A percentile compares a stretch with the other conserved stretches of the same genome.
Evolutionary conservation across 1,140 invertebrate species (phyloP).

Genomic region (Aphelinus atriplicis): DNA sequence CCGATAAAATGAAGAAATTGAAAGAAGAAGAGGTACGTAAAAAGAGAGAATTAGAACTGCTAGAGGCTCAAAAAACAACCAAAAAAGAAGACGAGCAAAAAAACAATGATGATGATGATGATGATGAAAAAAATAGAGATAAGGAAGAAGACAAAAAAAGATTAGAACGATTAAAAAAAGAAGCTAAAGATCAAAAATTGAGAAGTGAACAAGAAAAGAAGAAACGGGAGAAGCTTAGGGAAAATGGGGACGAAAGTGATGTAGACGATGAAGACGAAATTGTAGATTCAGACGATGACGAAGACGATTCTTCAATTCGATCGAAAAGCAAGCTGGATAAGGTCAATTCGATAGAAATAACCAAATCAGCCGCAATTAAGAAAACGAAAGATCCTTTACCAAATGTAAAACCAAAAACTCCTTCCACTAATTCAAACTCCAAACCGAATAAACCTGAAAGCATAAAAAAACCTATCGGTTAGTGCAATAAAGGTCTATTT

Average conservation of each 20-base stretch:
- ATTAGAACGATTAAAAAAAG: slow-evolving; percentile 19
- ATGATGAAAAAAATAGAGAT: slow-evolving; percentile 26
- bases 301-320: slow-evolving; percentile 6
- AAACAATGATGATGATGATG: slow-evolving; percentile 30
- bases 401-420: slow-evolving; percentile 27
- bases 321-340: slow-evolving; percentile 52
- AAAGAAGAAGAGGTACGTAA: slow-evolving; percentile 39
- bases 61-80: slow-evolving; percentile 13
- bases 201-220: slow-evolving; percentile 27
- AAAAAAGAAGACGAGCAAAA: slow-evolving; percentile 21
- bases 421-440: slow-evolving; percentile 18
- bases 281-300: slow-evolving; percentile 28
- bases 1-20: slow-evolving; percentile 40
- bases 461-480: neutral
- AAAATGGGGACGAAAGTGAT: slow-evolving; percentile 16
- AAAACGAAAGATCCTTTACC: slow-evolving; percentile 31
- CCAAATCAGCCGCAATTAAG: slow-evolving; percentile 3
- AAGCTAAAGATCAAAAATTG: slow-evolving; percentile 26
- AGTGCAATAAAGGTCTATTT: too few species aligned
- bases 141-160: slow-evolving; percentile 26
- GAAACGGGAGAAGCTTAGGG: neutral
- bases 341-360: slow-evolving; percentile 36
- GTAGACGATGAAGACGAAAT: slow-evolving; percentile 24
- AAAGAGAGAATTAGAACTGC: slow-evolving; percentile 29
- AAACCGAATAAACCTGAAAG: slow-evolving; percentile 33